These are phyloP conservation scores for Choloepus didactylus DNA, from an alignment of 2,797 vertebrate genomes.

Conservation along the genomic window DNA sequence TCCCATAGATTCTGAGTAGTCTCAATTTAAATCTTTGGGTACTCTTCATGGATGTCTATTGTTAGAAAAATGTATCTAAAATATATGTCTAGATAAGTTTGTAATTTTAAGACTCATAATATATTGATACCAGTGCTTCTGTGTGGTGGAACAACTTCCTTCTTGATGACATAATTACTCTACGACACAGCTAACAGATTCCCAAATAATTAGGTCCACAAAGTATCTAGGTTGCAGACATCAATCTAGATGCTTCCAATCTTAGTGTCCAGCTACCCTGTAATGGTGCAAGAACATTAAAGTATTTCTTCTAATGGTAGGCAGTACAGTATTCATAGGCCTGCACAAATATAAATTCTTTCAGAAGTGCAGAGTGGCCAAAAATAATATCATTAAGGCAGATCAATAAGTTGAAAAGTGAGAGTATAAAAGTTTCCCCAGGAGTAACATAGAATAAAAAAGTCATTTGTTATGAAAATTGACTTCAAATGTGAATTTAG, in stretches of 20 bases:
- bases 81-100: constrained; percentile 18
- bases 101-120: constrained; percentile 47
- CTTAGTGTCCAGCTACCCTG: neutral
- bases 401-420: neutral
- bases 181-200: neutral
- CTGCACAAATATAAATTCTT: neutral
- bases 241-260: neutral
- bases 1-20: neutral
- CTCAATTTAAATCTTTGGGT: neutral
- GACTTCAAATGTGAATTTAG: constrained; percentile 50
- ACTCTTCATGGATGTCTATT: neutral
- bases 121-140: constrained; percentile 57
- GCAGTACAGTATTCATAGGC: neutral
- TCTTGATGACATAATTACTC: constrained; percentile 48
- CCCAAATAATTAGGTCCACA: constrained; percentile 17
- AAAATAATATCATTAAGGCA: neutral
- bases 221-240: neutral
- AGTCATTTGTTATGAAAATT: constrained; percentile 52
- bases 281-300: neutral
- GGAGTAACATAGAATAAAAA: constrained; percentile 1
- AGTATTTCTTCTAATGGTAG: neutral
- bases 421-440: neutral
- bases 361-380: neutral
- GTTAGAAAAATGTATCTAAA: constrained; percentile 50
- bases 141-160: neutral